Percentiles rank a stretch among this genome's conserved stretches.
Evolutionary conservation across 2,797 vertebrate species (phyloP).

Genomic region (Thunnus albacares): DNA sequence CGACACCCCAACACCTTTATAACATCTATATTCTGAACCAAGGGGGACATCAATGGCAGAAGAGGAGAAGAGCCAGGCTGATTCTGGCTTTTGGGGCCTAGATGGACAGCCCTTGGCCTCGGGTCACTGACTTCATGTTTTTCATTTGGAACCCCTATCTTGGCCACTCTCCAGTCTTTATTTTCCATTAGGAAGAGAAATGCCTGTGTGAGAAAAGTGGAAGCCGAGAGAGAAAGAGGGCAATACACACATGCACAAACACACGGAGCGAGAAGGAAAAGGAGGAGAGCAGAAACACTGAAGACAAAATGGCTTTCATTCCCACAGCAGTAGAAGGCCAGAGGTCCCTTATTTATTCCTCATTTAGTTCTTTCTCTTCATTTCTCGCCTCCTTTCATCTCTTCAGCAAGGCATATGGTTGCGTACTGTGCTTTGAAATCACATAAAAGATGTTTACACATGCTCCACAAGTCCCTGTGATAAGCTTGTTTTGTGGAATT

Average conservation of each 20-base stretch:
- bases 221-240: slow-evolving; percentile 29
- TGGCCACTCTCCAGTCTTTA: slow-evolving; percentile 68
- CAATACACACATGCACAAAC: slow-evolving; percentile 31
- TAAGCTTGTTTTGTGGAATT: slow-evolving; percentile 49
- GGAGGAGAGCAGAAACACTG: slow-evolving; percentile 46
- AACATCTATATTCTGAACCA: slow-evolving; percentile 31
- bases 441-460: slow-evolving; percentile 71
- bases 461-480: slow-evolving; percentile 39
- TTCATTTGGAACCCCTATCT: slow-evolving; percentile 72
- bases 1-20: not conserved
- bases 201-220: slow-evolving; percentile 55
- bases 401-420: slow-evolving; percentile 21
- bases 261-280: slow-evolving; percentile 8
- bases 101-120: slow-evolving; percentile 65
- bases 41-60: not conserved
- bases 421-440: slow-evolving; percentile 55
- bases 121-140: slow-evolving; percentile 73
- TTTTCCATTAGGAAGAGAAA: slow-evolving; percentile 79
- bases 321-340: slow-evolving; percentile 65
- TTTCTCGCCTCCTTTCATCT: slow-evolving; percentile 71
- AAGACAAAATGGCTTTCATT: slow-evolving; percentile 77
- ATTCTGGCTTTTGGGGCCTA: slow-evolving; percentile 19
- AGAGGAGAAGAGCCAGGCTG: slow-evolving; percentile 5
- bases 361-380: slow-evolving; percentile 59
- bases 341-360: slow-evolving; percentile 71